These are phyloP conservation scores for Nothocercus julius DNA, from an alignment of 2,113 vertebrate genomes.

Conservation along the genomic window DNA sequence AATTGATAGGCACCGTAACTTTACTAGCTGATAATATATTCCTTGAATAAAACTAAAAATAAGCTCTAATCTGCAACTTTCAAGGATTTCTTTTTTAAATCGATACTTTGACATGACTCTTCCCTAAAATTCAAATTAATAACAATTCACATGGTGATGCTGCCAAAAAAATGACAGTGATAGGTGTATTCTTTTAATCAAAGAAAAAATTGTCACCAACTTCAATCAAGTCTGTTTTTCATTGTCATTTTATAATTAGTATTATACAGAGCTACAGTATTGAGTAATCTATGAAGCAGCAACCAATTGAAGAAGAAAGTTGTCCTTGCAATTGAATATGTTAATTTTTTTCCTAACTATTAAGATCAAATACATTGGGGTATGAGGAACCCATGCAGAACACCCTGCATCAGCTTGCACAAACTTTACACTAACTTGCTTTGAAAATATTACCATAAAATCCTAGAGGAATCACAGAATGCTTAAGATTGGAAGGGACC, in stretches of 20 bases:
- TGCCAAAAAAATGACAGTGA: not conserved
- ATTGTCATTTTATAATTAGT: not conserved
- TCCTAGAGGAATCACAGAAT: not conserved
- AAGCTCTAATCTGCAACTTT: not conserved
- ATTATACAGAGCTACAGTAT: not conserved
- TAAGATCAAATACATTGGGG: not conserved
- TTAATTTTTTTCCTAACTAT: not conserved
- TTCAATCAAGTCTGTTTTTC: not conserved
- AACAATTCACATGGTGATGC: not conserved
- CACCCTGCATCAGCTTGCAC: not conserved
- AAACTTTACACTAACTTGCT: not conserved
- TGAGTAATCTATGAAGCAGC: not conserved
- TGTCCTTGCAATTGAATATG: not conserved
- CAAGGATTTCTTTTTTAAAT: not conserved
- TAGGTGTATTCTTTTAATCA: not conserved
- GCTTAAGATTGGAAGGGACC: no score
- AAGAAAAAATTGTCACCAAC: not conserved
- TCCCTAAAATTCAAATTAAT: not conserved
- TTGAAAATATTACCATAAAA: not conserved
- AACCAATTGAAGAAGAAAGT: not conserved
- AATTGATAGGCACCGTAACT: not conserved
- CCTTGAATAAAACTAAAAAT: not conserved
- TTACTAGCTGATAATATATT: not conserved
- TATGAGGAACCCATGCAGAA: not conserved
- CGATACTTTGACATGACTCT: not conserved